Evolutionary conservation across 2,888 invertebrate genomes (phyloP).

Genomic region (Ophion ventricosus): DNA sequence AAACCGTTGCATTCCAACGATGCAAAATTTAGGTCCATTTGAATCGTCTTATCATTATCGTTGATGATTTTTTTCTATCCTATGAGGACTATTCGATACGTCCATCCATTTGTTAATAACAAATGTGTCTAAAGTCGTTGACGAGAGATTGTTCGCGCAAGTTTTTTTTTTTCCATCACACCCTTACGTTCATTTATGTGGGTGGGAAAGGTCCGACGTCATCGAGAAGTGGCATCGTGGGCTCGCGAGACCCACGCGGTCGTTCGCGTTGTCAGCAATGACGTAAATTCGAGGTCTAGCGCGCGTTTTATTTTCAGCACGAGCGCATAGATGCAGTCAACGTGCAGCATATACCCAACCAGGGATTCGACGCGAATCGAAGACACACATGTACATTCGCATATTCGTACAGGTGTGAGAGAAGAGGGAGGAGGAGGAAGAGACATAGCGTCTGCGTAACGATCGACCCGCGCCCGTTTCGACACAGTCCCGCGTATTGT

Average conservation of each 20-base stretch:
- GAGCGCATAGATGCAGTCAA: background rate
- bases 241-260: conserved; percentile 1
- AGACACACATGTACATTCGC: background rate
- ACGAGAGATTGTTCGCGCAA: background rate
- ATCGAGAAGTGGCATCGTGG: conserved; percentile 25
- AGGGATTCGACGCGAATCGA: background rate
- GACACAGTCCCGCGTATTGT: conserved; percentile 32
- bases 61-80: too few species aligned
- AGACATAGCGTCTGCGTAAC: conserved; percentile 53
- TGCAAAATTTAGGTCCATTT: too few species aligned
- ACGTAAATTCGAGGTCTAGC: conserved; percentile 55
- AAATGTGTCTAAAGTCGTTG: background rate
- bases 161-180: background rate
- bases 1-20: background rate
- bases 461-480: conserved; percentile 58
- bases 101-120: too few species aligned
- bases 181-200: background rate
- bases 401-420: background rate
- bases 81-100: too few species aligned
- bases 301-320: conserved; percentile 8
- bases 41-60: too few species aligned
- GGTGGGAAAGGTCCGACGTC: conserved; percentile 33
- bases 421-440: background rate
- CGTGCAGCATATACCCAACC: background rate
- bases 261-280: conserved; percentile 38